A percentile compares a stretch with the other conserved stretches of the same genome.
These are phyloP conservation scores for Hoplostethus mediterraneus DNA, from an alignment of 2,797 vertebrate genomes.

Conservation along the genomic window DNA sequence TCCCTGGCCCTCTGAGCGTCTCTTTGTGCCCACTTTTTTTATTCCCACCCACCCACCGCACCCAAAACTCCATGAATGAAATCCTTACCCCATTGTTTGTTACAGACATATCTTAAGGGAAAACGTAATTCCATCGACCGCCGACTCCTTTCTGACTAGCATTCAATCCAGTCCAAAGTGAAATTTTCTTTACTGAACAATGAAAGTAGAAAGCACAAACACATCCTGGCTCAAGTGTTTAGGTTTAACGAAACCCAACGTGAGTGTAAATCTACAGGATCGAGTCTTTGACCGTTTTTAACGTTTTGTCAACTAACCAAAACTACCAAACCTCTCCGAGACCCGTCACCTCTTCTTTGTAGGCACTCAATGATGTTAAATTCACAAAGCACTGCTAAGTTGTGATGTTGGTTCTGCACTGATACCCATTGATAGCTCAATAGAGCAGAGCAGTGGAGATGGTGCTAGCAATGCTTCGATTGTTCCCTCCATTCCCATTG, in stretches of 20 bases:
- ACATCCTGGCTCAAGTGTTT: not conserved
- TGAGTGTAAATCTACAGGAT: not conserved
- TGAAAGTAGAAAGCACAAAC: not conserved
- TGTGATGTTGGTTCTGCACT: too few species aligned
- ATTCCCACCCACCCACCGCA: not conserved
- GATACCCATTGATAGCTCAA: too few species aligned
- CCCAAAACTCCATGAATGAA: constrained; percentile 25
- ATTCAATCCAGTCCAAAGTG: too few species aligned
- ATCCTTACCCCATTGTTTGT: constrained; percentile 6
- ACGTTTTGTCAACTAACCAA: too few species aligned
- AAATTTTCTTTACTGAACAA: not conserved
- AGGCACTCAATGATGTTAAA: too few species aligned
- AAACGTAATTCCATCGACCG: not conserved
- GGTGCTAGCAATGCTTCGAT: too few species aligned
- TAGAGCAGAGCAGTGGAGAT: too few species aligned
- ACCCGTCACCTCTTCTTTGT: too few species aligned
- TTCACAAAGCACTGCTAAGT: too few species aligned
- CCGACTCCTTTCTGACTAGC: not conserved
- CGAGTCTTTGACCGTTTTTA: too few species aligned
- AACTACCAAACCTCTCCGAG: too few species aligned
- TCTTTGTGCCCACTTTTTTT: constrained; percentile 3
- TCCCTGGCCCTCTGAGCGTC: constrained; percentile 9
- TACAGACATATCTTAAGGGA: not conserved
- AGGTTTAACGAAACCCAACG: not conserved
- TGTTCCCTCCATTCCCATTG: too few species aligned